Evolutionary conservation across 1,140 invertebrate genomes (phyloP), one percentile per base, ranked within the genome.

Genomic region (Macrostomum lignano): DNA sequence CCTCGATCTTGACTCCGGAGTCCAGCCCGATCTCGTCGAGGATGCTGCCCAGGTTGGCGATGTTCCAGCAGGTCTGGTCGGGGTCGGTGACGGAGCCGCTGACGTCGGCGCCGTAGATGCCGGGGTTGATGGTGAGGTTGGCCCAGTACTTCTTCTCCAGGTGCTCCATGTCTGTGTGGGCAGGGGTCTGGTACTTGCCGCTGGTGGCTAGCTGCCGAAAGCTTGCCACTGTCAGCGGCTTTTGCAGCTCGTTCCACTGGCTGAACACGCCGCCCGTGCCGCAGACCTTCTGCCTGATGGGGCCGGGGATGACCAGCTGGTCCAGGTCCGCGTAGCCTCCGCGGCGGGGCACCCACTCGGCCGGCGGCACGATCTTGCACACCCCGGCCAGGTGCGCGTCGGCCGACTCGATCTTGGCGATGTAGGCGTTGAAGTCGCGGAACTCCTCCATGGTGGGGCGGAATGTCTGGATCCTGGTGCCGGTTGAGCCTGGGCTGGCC

Each of bases 101-200:
- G 0, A 96, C 79, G 64, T 98, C 52, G 6, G 55, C 55, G 9
- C 54, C 56, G 42, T 60, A 58, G 24, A 58, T 50, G 10, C 53
- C 47, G 25, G 45, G 40, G 17, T 46, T 49, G 42, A 59, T 53
- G 26, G 49, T 48, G 13, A 55, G 45, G 35, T 60, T 58, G 40
- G 88, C 91, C 86, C 86, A 94, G 52, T 91, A 96, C 46, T 86
- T 86, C 11, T 82, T 58, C 48, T 94, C 84, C 17, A 93, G 50
- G 48, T 93, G 7, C 43, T 91, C 79, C 55, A 73, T 82, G 46
- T 81, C 75, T 41, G 70, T 70, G 53, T 81, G 75, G 15, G 61
- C 62, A 1, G 86, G 86, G 1, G 81, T 81, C 29, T 63, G 65
- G 48, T 81, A 81, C 35, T 70, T 64, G 40, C 25, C 42, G 43